These are phyloP conservation scores for Picus viridis DNA, from an alignment of 2,797 vertebrate species.

Conservation along the genomic window DNA sequence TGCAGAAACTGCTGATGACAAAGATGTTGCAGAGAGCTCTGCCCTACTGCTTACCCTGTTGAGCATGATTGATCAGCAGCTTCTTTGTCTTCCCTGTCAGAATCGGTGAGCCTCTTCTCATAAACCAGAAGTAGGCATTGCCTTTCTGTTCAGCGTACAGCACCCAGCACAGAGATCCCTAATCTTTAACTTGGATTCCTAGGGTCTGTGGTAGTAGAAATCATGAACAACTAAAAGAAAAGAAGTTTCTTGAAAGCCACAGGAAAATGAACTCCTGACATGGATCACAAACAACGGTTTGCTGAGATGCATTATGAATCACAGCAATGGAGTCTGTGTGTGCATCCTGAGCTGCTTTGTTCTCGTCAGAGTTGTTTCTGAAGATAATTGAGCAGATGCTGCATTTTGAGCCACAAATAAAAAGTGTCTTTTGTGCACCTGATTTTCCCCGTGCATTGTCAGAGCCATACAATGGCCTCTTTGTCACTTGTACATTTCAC, in stretches of 20 bases:
- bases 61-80: not conserved
- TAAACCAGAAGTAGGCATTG: not conserved
- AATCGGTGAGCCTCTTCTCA: not conserved
- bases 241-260: not conserved
- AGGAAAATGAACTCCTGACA: not conserved
- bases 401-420: not conserved
- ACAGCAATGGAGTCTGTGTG: not conserved
- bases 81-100: not conserved
- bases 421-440: not conserved
- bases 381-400: not conserved
- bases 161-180: not conserved
- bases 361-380: not conserved
- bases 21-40: not conserved
- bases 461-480: not conserved
- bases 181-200: not conserved
- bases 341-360: not conserved
- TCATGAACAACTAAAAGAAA: not conserved
- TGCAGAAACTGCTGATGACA: not conserved
- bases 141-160: not conserved
- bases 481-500: not conserved
- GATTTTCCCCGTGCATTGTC: not conserved
- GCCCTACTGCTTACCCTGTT: not conserved
- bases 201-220: not conserved
- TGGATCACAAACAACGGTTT: not conserved
- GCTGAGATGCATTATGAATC: not conserved